phyloP scores from a whole-genome alignment of 2,888 invertebrate genomes.

The Microdon myrmicae region DNA sequence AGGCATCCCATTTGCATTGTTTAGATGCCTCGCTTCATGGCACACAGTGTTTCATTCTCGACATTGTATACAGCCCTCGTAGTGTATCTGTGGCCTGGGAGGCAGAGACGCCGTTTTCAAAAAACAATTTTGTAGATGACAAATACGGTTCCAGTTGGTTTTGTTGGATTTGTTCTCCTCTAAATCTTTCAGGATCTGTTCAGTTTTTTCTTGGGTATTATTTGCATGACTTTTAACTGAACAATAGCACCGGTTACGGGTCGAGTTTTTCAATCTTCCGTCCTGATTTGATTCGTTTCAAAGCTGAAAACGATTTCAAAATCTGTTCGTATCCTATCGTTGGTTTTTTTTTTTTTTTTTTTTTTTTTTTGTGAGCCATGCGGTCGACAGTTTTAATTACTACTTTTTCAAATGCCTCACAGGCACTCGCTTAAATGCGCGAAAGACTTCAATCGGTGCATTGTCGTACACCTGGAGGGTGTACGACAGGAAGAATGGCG shows the following conservation, averaged over 20 bases:
- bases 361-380: constrained; percentile 11
- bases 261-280: constrained; percentile 40
- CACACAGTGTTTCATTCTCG: constrained; percentile 28
- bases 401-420: constrained; percentile 44
- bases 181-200: constrained; percentile 10
- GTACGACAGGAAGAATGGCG: constrained; percentile 1
- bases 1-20: constrained; percentile 51
- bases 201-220: constrained; percentile 11
- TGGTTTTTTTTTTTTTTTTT: background rate
- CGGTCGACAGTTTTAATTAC: constrained; percentile 49
- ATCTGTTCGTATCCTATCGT: too few relatives aligned
- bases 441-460: too few relatives aligned
- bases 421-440: too few relatives aligned
- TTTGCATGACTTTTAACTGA: constrained; percentile 42
- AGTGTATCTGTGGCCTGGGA: background rate
- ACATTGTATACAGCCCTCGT: constrained; percentile 11
- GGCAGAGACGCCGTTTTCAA: constrained; percentile 5
- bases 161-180: constrained; percentile 1
- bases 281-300: constrained; percentile 44
- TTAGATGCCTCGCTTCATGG: constrained; percentile 29
- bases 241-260: constrained; percentile 25
- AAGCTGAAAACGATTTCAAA: constrained; percentile 29
- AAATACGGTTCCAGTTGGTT: constrained; percentile 39
- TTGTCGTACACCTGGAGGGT: too few relatives aligned
- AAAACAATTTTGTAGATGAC: constrained; percentile 51